Percentiles rank a stretch among this genome's conserved stretches.
These are phyloP conservation scores for Drosophila antonietae DNA, from an alignment of 2,888 invertebrate species.

Conservation along the genomic window DNA sequence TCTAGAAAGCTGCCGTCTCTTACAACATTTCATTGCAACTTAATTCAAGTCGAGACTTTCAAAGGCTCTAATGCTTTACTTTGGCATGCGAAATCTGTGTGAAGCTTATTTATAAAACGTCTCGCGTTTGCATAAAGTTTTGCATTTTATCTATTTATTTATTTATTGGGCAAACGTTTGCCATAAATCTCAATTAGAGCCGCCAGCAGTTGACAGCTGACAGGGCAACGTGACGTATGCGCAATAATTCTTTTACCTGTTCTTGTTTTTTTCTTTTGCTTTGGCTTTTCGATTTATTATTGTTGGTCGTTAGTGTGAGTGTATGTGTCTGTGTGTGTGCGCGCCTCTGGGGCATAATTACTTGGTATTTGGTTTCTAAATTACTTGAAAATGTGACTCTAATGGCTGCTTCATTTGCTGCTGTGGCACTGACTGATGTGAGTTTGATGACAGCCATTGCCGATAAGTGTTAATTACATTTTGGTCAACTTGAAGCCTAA, in stretches of 20 bases:
- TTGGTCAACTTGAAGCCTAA: neutral
- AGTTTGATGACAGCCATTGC: constrained; percentile 15
- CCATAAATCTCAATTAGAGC: constrained; percentile 64
- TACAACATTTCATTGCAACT: constrained; percentile 4
- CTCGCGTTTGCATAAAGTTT: constrained; percentile 3
- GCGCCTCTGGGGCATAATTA: constrained; percentile 49
- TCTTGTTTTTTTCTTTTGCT: constrained; percentile 2
- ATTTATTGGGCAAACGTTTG: constrained; percentile 32
- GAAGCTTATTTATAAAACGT: neutral
- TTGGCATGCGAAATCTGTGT: neutral
- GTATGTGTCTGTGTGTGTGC: constrained; percentile 7
- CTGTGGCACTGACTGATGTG: constrained; percentile 25
- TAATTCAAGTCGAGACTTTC: constrained; percentile 1
- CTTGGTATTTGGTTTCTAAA: constrained; percentile 48
- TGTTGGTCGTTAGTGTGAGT: neutral
- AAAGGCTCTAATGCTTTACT: constrained; percentile 1
- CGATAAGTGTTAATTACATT: constrained; percentile 26
- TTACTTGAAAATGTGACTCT: constrained; percentile 43
- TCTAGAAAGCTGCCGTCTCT: constrained; percentile 7
- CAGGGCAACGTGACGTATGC: constrained; percentile 53
- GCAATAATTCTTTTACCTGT: constrained; percentile 49
- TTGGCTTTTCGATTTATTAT: constrained; percentile 31
- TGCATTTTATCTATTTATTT: constrained; percentile 32
- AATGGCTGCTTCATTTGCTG: constrained; percentile 25
- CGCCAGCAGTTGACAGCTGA: constrained; percentile 43